Conservation (phyloP, 2,113 vertebrate species). For the Zingel zingel region DNA sequence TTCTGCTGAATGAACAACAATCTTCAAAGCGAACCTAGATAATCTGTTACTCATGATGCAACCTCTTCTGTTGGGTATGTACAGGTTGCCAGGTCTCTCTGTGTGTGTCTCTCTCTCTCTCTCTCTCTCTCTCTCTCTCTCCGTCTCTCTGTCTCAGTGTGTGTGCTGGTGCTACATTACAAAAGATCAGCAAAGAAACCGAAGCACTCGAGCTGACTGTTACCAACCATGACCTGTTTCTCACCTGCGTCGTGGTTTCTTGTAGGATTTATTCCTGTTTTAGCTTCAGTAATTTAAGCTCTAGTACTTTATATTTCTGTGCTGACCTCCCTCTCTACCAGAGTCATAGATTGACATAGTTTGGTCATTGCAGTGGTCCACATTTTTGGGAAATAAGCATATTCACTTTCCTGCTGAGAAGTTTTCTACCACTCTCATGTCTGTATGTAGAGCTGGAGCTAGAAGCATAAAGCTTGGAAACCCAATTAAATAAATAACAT, state of each 20-base stretch:
- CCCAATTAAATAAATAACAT: not conserved
- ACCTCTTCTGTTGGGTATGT: conserved; percentile 80
- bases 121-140: conserved; percentile 8
- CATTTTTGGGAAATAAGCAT: not conserved
- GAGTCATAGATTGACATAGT: conserved; percentile 42
- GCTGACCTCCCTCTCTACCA: conserved; percentile 43
- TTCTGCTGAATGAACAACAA: conserved; percentile 83
- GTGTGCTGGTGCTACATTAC: conserved; percentile 86
- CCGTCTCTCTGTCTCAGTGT: conserved; percentile 51
- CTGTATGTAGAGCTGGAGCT: not conserved
- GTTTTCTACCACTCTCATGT: not conserved
- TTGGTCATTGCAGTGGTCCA: conserved; percentile 44
- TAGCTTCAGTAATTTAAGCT: conserved; percentile 38
- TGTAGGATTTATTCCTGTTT: not conserved
- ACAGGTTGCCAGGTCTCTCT: conserved; percentile 66
- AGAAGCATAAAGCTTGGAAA: not conserved
- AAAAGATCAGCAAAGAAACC: conserved; percentile 46
- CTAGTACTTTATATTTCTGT: conserved; percentile 29
- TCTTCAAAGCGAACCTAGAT: conserved; percentile 86
- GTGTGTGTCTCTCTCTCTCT: not conserved
- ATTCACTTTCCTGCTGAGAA: not conserved
- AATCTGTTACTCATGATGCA: conserved; percentile 84
- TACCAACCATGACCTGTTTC: conserved; percentile 1
- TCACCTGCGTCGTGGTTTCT: not conserved
- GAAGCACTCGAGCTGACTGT: conserved; percentile 28